Conservation (phyloP, 2,113 vertebrate species). For the Elaphurus davidianus region DNA sequence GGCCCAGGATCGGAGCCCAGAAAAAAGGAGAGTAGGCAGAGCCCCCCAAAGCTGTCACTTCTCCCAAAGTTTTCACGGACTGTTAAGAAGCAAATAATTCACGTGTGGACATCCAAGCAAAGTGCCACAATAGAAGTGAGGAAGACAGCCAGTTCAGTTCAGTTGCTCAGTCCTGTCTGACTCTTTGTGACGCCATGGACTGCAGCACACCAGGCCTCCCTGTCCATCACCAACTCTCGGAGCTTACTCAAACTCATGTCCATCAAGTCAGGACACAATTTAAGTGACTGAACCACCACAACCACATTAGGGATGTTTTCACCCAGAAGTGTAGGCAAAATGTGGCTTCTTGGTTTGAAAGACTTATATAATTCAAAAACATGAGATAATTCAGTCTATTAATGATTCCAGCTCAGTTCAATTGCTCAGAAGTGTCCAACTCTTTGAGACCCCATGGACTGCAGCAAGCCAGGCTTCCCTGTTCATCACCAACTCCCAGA, state of each 20-base stretch:
- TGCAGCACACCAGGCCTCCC: neutral
- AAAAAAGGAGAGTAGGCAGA: neutral
- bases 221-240: neutral
- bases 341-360: neutral
- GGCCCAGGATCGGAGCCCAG: neutral
- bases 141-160: neutral
- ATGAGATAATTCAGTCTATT: neutral
- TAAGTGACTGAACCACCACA: neutral
- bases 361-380: neutral
- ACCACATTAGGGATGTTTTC: neutral
- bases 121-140: rapidly evolving
- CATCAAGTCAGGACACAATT: neutral
- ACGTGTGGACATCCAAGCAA: neutral
- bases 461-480: neutral
- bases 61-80: neutral
- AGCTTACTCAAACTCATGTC: neutral
- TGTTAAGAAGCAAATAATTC: neutral
- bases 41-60: neutral
- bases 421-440: neutral
- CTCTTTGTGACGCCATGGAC: neutral
- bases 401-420: neutral
- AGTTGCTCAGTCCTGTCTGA: neutral
- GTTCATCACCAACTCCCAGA: neutral
- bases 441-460: neutral
- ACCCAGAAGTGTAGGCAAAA: neutral